Evolutionary conservation across 1,140 invertebrate species (phyloP).

Genomic region (Cyrtorhinus lividipennis): DNA sequence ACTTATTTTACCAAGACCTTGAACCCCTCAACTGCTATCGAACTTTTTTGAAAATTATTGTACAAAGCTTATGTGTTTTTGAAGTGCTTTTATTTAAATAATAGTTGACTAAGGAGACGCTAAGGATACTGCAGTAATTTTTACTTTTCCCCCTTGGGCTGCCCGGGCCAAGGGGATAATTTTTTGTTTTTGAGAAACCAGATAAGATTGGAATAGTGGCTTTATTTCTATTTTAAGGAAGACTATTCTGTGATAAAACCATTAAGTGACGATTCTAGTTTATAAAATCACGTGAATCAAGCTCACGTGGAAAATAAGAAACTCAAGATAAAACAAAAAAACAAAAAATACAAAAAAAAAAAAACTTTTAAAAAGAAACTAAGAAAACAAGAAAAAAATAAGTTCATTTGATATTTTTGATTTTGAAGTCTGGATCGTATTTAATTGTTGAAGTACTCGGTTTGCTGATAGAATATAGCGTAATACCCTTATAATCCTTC

Average conservation of each 20-base stretch:
- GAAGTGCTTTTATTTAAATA: conserved; percentile 2
- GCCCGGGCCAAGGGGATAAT: neutral
- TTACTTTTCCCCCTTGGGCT: conserved; percentile 4
- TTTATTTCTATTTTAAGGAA: conserved; percentile 24
- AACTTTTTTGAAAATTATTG: conserved; percentile 6
- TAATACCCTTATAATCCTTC: neutral
- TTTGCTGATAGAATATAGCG: neutral
- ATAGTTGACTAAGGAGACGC: neutral
- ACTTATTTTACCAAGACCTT: conserved; percentile 10
- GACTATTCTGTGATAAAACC: conserved; percentile 26
- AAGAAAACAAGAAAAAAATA: conserved; percentile 16
- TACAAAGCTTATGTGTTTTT: conserved; percentile 8
- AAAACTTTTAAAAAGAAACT: conserved; percentile 9
- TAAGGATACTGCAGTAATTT: neutral
- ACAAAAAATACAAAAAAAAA: conserved; percentile 3
- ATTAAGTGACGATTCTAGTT: conserved; percentile 16
- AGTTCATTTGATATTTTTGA: neutral
- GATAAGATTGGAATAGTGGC: conserved; percentile 21
- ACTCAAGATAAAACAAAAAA: conserved; percentile 4
- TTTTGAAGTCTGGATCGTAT: neutral
- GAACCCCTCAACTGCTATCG: conserved; percentile 4
- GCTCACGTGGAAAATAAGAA: neutral
- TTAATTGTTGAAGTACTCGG: neutral
- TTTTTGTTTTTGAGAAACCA: conserved; percentile 6
- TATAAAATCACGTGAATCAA: neutral